Evolutionary conservation across 2,888 invertebrate species (phyloP).

Genomic region (Pristionchus entomophagus): DNA sequence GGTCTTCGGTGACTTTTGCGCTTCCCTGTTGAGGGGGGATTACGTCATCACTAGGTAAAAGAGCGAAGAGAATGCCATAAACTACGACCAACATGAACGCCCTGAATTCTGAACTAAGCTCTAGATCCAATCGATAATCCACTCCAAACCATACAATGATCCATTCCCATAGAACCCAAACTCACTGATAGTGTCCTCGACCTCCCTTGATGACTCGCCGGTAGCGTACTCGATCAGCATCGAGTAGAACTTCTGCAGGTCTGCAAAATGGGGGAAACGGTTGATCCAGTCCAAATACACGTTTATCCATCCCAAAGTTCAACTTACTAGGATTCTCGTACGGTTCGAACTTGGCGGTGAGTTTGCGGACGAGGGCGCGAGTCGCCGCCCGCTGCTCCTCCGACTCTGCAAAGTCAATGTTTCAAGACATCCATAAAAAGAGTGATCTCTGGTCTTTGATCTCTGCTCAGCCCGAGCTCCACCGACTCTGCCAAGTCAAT

Average conservation of each 20-base stretch:
- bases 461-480: too few species aligned
- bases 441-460: too few species aligned
- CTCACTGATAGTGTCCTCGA: conserved; percentile 44
- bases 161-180: background rate
- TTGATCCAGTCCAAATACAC: too few species aligned
- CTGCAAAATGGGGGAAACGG: background rate
- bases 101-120: too few species aligned
- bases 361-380: background rate
- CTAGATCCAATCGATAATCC: too few species aligned
- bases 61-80: background rate
- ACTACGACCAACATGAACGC: background rate
- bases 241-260: conserved; percentile 46
- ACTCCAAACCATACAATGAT: too few species aligned
- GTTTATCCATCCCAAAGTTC: too few species aligned
- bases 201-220: background rate
- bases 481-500: background rate
- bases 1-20: too few species aligned
- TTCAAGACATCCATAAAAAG: background rate
- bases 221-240: conserved; percentile 49
- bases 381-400: conserved; percentile 3
- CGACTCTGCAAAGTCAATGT: background rate
- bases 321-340: conserved; percentile 47
- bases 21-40: too few species aligned
- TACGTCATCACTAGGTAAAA: too few species aligned
- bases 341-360: conserved; percentile 36